Conservation (phyloP, 2,797 vertebrate species). For the Astyanax mexicanus region DNA sequence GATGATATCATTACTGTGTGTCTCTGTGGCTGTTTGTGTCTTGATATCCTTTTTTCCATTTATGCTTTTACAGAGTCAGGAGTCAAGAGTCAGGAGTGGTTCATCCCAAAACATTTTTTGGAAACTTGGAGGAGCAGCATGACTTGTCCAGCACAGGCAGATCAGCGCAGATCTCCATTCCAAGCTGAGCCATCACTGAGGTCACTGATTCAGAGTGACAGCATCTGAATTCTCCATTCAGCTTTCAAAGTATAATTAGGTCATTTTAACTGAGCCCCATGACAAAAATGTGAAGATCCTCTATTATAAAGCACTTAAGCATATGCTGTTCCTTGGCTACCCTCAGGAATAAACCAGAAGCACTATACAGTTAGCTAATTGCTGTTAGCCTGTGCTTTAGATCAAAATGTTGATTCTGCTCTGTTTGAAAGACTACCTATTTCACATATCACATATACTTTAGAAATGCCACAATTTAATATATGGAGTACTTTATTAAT, state of each 20-base stretch:
- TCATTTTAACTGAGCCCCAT: conserved; percentile 9
- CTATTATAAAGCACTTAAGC: conserved; percentile 14
- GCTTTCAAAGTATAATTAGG: conserved; percentile 27
- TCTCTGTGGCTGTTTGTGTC: conserved; percentile 13
- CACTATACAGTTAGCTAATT: too few relatives aligned
- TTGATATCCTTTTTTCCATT: conserved; percentile 26
- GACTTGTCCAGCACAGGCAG: background rate
- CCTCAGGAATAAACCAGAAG: background rate
- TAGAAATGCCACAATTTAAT: too few relatives aligned
- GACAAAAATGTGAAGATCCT: background rate
- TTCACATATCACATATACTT: too few relatives aligned
- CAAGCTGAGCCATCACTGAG: conserved; percentile 20
- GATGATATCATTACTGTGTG: conserved; percentile 14
- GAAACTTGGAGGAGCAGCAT: conserved; percentile 33
- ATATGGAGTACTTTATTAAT: too few relatives aligned
- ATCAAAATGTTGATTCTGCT: too few relatives aligned
- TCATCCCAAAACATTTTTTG: conserved; percentile 18
- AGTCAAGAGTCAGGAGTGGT: too few relatives aligned
- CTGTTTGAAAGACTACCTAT: too few relatives aligned
- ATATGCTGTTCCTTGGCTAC: background rate
- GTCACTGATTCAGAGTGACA: conserved; percentile 21
- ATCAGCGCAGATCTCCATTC: conserved; percentile 2
- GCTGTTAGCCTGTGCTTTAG: too few relatives aligned
- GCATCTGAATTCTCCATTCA: conserved; percentile 8
- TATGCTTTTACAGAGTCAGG: conserved; percentile 26